A percentile compares a stretch with the other conserved stretches of the same genome.
phyloP scores from a whole-genome alignment of 2,797 vertebrate species.

The Cephalopachus bancanus region DNA sequence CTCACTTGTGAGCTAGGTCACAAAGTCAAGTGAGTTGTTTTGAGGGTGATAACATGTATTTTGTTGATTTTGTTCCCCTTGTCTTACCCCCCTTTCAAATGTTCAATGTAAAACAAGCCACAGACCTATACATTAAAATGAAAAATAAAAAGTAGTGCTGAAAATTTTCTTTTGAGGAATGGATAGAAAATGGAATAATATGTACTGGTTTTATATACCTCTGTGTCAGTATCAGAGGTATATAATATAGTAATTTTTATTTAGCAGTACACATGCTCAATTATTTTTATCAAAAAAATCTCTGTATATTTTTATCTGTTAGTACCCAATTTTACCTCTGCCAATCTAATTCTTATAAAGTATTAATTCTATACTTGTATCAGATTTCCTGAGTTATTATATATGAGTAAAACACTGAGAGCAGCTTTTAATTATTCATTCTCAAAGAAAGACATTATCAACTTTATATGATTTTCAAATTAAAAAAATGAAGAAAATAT shows the following conservation, averaged over 20 bases:
- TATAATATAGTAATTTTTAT: neutral
- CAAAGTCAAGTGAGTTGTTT: constrained; percentile 13
- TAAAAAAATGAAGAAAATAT: neutral
- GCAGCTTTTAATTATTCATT: neutral
- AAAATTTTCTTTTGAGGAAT: neutral
- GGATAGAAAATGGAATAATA: neutral
- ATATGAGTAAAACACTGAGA: neutral
- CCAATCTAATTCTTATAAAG: neutral
- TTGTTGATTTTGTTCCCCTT: neutral
- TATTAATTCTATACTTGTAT: neutral
- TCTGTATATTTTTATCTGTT: neutral
- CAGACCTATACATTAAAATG: neutral
- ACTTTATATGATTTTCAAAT: neutral
- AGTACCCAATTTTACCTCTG: neutral
- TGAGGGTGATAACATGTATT: neutral
- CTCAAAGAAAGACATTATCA: neutral
- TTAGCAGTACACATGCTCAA: neutral
- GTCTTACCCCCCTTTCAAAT: neutral
- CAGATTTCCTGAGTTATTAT: neutral
- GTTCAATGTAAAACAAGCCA: neutral
- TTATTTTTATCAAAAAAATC: neutral
- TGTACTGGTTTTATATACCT: neutral
- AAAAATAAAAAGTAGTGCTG: neutral
- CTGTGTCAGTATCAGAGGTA: neutral
- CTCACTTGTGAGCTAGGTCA: constrained; percentile 8